Conservation (phyloP, 2,113 vertebrate genomes). For the Acanthochromis polyacanthus region DNA sequence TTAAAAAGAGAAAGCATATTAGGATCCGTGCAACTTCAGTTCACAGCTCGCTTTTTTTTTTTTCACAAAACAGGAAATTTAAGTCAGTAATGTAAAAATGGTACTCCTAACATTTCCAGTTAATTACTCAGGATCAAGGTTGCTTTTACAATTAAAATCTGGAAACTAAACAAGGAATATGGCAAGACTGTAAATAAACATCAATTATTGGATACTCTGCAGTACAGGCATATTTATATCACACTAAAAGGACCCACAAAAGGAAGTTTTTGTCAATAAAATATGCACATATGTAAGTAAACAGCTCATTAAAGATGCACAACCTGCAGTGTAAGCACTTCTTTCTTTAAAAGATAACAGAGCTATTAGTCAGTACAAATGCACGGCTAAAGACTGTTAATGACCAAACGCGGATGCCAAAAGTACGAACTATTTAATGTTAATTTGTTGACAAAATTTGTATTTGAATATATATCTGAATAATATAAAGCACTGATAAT, state of each 20-base stretch:
- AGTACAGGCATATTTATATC: background rate
- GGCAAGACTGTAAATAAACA: background rate
- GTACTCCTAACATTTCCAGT: too few species aligned
- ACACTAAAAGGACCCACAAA: too few species aligned
- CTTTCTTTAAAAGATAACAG: slow-evolving; percentile 3
- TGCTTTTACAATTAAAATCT: slow-evolving; percentile 6
- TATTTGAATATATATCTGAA: background rate
- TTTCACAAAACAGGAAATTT: background rate
- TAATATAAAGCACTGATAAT: background rate
- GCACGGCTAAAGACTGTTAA: background rate
- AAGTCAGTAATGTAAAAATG: too few species aligned
- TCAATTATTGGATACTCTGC: slow-evolving; percentile 4
- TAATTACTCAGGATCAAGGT: too few species aligned
- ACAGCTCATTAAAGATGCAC: slow-evolving; percentile 4
- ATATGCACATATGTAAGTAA: slow-evolving; percentile 3
- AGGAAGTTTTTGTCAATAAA: background rate
- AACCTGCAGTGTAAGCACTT: background rate
- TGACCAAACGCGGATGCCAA: background rate
- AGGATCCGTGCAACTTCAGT: background rate
- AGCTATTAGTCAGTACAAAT: background rate
- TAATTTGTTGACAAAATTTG: background rate
- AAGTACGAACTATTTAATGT: background rate
- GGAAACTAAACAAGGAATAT: background rate
- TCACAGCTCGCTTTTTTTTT: background rate
- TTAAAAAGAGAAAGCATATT: background rate